phyloP scores from a whole-genome alignment of 2,797 vertebrate genomes.

The Enteromius anoplus region DNA sequence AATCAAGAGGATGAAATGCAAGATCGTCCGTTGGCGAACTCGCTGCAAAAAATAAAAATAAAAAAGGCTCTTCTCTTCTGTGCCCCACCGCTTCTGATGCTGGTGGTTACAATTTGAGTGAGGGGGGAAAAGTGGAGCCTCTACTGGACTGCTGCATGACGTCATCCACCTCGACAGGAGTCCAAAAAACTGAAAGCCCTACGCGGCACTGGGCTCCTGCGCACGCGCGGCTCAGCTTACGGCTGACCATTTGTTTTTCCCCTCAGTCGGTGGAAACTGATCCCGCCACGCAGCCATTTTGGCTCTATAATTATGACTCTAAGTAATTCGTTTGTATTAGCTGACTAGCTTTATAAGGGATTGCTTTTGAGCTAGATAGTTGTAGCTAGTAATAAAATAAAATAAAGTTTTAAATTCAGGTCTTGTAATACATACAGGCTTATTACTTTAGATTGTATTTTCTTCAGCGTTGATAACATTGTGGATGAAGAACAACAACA shows the following conservation, averaged over 20 bases:
- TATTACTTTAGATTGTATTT: background rate
- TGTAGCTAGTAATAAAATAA: background rate
- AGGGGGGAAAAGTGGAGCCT: constrained; percentile 69
- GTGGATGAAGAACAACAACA: background rate
- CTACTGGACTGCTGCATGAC: constrained; percentile 73
- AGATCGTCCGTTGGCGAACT: constrained; percentile 33
- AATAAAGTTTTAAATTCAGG: background rate
- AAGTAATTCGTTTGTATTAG: background rate
- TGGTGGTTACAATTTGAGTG: constrained; percentile 71
- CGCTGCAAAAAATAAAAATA: constrained; percentile 55
- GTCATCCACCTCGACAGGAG: constrained; percentile 66
- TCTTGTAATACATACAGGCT: background rate
- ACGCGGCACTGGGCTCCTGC: constrained; percentile 62
- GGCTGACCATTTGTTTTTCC: constrained; percentile 62
- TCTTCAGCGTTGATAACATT: background rate
- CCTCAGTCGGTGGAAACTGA: constrained; percentile 46
- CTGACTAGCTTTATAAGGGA: background rate
- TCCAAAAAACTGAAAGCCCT: constrained; percentile 59
- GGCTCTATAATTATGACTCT: constrained; percentile 5
- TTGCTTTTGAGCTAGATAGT: background rate
- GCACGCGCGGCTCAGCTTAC: constrained; percentile 72
- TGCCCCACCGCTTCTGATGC: constrained; percentile 66
- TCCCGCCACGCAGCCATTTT: constrained; percentile 17
- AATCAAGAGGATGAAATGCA: constrained; percentile 47
- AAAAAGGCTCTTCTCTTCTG: constrained; percentile 55